phyloP scores from a whole-genome alignment of 1,140 invertebrate species.

The Ctenoplectra terminalis region DNA sequence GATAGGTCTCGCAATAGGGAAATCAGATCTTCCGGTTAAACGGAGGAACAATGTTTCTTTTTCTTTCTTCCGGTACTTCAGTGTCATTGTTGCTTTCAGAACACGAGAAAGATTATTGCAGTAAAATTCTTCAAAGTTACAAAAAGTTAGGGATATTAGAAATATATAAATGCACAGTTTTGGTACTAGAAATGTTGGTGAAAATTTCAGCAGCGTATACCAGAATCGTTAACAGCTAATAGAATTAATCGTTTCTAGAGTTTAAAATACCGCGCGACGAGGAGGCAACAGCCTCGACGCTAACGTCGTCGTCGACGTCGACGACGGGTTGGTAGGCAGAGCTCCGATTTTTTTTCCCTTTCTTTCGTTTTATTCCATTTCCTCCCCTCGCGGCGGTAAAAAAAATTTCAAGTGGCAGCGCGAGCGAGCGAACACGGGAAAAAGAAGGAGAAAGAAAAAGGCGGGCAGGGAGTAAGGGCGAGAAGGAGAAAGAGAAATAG shows the following conservation, averaged over 20 bases:
- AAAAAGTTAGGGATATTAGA: neutral
- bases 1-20: neutral
- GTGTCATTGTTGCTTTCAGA: neutral
- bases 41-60: neutral
- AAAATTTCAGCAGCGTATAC: neutral
- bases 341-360: conserved; percentile 67
- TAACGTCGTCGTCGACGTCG: conserved; percentile 44
- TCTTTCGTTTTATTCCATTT: conserved; percentile 73
- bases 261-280: conserved; percentile 5
- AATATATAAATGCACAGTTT: neutral
- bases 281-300: conserved; percentile 17
- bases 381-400: conserved; percentile 71
- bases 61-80: neutral
- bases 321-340: conserved; percentile 53
- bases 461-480: conserved; percentile 40
- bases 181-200: neutral
- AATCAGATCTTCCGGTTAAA: neutral
- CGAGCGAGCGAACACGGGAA: conserved; percentile 57
- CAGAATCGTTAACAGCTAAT: neutral
- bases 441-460: conserved; percentile 50
- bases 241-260: conserved; percentile 2
- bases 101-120: too few relatives aligned
- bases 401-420: conserved; percentile 68
- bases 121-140: neutral
- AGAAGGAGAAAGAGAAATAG: conserved; percentile 46